Base-by-base conservation (phyloP, 2,797 vertebrate species). In the Chloroceryle amazona region DNA sequence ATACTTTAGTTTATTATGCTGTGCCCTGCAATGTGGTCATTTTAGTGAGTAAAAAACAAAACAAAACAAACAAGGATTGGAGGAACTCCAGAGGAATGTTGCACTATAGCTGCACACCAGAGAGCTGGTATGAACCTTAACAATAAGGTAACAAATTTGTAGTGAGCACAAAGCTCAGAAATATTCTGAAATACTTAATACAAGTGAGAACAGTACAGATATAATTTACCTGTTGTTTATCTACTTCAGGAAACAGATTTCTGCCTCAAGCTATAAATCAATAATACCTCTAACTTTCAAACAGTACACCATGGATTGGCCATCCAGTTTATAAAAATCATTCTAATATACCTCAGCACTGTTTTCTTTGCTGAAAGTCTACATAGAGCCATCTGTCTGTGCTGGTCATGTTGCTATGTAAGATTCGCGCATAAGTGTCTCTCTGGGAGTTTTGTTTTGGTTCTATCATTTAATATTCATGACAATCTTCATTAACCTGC, bases 391-490 rank as follows among this genome's bases (percentile, higher is more conserved):
- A 95, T 82, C 93, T 93, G 79, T 83, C 95, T 88, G 72, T 86
- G 81, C 79, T 61, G 84, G 26, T 31, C 35, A 22, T 60, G 71
- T 21, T 90, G 74, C 86, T 89, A 7, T 54, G 65, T 75, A 16
- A 75, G 76, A 84, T 81, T 26, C 55, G 82, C 86, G 79, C 46
- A 0, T 31, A 67, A 92, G 61, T 57, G 51, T 95, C 87, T 96
- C 92, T 88, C 82, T 52, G 89, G 91, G 89, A 96, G 89, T 91
- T 96, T 94, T 94, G 91, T 78, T 96, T 95, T 81, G 73, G 65
- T 88, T 89, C 68, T 83, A 44, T 61, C 89, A 90, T 96, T 95
- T 95, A 88, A 91, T 95, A 95, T 96, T 96, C 87, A 95, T 91
- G 93, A 83, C 88, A 93, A 81, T 87, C 87, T 79, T 75, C 79